Evolutionary conservation across 2,113 vertebrate species (phyloP).

Genomic region (Raja brachyura): DNA sequence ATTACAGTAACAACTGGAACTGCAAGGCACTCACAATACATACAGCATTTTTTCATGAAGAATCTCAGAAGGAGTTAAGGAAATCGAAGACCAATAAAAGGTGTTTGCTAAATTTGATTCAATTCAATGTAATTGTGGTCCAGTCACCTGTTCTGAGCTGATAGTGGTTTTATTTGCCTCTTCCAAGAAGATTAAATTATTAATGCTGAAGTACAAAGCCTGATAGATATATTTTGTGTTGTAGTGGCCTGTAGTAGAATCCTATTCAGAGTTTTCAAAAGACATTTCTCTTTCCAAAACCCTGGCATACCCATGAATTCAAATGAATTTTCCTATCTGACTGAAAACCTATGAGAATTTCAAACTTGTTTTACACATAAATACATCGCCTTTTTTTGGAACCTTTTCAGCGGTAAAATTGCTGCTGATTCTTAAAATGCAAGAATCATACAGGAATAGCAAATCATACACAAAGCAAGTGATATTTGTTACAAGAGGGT

Average conservation of each 20-base stretch:
- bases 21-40: background rate
- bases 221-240: background rate
- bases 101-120: constrained; percentile 21
- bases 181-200: constrained; percentile 34
- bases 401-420: too few species aligned
- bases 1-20: background rate
- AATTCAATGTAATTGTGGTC: background rate
- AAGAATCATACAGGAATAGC: too few species aligned
- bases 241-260: background rate
- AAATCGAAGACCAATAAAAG: background rate
- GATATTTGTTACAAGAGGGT: too few species aligned
- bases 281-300: background rate
- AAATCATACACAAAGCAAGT: too few species aligned
- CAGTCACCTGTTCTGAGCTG: constrained; percentile 29
- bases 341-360: background rate
- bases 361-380: background rate
- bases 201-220: constrained; percentile 10
- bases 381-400: background rate
- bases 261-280: constrained; percentile 25
- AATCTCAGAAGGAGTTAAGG: background rate
- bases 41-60: background rate
- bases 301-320: background rate
- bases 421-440: too few species aligned
- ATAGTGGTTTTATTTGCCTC: constrained; percentile 34
- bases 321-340: background rate